A percentile compares a stretch with the other conserved stretches of the same genome.
These are phyloP conservation scores for Noctua fimbriata DNA, from an alignment of 2,888 invertebrate genomes.

Conservation along the genomic window DNA sequence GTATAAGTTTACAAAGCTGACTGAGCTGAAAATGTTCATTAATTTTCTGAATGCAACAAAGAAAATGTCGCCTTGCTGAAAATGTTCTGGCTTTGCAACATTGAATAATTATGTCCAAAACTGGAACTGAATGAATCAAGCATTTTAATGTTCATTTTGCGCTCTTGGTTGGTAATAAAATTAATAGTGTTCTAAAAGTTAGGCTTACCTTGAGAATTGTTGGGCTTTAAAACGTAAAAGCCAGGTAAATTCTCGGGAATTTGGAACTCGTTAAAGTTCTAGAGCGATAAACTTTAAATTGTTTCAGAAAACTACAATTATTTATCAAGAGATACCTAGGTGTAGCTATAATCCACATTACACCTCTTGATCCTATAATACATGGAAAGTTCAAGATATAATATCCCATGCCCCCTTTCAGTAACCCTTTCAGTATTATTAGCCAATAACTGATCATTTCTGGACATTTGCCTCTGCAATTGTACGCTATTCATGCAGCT, in stretches of 20 bases:
- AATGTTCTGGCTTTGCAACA: constrained; percentile 20
- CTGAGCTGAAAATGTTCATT: constrained; percentile 19
- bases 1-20: background rate
- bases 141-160: background rate
- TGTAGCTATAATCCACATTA: background rate
- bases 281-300: background rate
- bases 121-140: background rate
- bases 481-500: too few species aligned
- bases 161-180: background rate
- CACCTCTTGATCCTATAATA: background rate
- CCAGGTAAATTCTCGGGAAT: background rate
- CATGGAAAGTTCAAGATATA: background rate
- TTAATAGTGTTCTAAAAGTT: constrained; percentile 2
- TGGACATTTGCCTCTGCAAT: too few species aligned
- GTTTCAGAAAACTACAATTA: background rate
- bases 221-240: background rate
- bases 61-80: constrained; percentile 19
- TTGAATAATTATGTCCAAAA: constrained; percentile 30
- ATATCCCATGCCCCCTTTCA: background rate
- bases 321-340: background rate
- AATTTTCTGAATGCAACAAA: constrained; percentile 24
- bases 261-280: background rate
- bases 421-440: background rate
- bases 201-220: background rate
- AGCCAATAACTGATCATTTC: background rate